Base-by-base conservation (phyloP, 2,888 invertebrate species). In the Tupiocoris notatus region DNA sequence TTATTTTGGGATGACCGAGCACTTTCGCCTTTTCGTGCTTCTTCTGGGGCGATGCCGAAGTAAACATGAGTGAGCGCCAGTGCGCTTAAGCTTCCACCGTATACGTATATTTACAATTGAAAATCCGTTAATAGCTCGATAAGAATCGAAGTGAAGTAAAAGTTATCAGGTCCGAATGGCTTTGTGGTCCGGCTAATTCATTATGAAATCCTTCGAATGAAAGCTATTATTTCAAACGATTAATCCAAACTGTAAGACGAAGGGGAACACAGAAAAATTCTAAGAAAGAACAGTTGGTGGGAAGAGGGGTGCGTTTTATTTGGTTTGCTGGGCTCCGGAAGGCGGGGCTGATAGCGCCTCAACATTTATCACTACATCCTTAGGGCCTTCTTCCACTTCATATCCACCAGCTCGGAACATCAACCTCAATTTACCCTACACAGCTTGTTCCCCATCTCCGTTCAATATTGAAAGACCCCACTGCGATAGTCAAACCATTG, bases 391-490 rank as follows among this genome's bases (percentile, higher is more conserved):
- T 12, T 7, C 39, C n/a, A n/a, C n/a, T n/a, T n/a, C 39, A 39
- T 39, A 39, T 39, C 39, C 39, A 39, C 39, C 39, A 39, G 39
- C 39, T 39, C 6, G 3, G 12, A 3, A 39, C 39, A 39, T 39
- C 39, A 39, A 12, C 39, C 39, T 39, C 39, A 39, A 39, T 39
- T 39, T 39, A 39, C 39, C 39, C 39, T 39, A 39, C 12, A 39
- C 39, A n/a, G n/a, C n/a, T n/a, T n/a, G n/a, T n/a, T n/a, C n/a
- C n/a, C n/a, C n/a, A n/a, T n/a, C n/a, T n/a, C 58, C 58, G 16
- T 1, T 59, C 70, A 70, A 70, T 70, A 70, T 70, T 70, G 70
- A 70, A 24, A 70, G 70, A 59, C 39, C 39, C 39, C 39, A 39
- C 39, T 39, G 39, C 39, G 39, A 39, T 39, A 39, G 39, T 39